These are phyloP conservation scores for Lepilemur septentrionalis DNA, from an alignment of 2,797 vertebrate species.

Conservation along the genomic window DNA sequence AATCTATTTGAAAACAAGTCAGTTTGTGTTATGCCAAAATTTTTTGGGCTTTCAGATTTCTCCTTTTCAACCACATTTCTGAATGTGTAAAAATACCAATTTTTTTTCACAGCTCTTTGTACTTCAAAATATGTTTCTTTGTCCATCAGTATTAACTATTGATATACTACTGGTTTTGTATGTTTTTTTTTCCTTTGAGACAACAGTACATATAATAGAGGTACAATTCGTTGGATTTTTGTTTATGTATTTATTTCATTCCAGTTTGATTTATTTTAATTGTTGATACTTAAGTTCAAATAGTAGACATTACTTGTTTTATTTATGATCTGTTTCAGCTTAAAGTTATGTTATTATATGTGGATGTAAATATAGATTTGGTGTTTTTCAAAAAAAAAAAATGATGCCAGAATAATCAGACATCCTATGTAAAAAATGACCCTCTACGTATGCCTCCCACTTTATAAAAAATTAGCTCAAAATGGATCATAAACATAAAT, in stretches of 20 bases:
- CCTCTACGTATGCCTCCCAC: neutral
- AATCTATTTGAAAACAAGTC: constrained; percentile 71
- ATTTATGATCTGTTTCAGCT: constrained; percentile 89
- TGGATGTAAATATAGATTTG: constrained; percentile 89
- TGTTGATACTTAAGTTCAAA: constrained; percentile 85
- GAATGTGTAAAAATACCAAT: constrained; percentile 58
- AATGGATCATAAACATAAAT: neutral
- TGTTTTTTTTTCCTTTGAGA: constrained; percentile 80
- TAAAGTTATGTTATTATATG: constrained; percentile 87
- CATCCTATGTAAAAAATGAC: neutral
- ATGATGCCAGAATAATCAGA: neutral
- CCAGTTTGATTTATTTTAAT: constrained; percentile 87
- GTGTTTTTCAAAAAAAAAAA: constrained; percentile 84
- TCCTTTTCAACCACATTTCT: constrained; percentile 58
- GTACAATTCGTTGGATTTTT: constrained; percentile 85
- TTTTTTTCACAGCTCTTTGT: constrained; percentile 76
- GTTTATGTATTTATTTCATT: constrained; percentile 90
- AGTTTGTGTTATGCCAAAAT: constrained; percentile 78
- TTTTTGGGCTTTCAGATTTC: constrained; percentile 64
- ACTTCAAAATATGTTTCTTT: constrained; percentile 75
- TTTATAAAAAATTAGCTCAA: neutral
- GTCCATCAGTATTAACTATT: constrained; percentile 88
- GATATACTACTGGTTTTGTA: constrained; percentile 86
- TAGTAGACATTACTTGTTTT: constrained; percentile 87
- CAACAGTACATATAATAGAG: constrained; percentile 84